Conservation (phyloP, 1,140 invertebrate species). For the Eurosta solidaginis region DNA sequence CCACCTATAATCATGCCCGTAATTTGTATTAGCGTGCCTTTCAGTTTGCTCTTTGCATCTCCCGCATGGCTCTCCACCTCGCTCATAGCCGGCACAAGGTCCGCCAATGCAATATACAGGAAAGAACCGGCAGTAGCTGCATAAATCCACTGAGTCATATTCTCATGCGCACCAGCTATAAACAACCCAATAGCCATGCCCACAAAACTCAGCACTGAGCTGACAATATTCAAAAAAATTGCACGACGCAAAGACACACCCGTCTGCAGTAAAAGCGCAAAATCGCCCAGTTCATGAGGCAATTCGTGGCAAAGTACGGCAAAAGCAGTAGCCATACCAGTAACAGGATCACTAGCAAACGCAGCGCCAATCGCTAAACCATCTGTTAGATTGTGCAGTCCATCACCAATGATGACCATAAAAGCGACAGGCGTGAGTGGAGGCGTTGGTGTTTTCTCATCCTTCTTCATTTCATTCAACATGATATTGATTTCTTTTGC, state of each 20-base stretch:
- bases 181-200: constrained; percentile 75
- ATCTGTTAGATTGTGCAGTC: constrained; percentile 79
- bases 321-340: constrained; percentile 76
- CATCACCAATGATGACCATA: constrained; percentile 82
- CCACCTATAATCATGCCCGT: constrained; percentile 72
- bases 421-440: constrained; percentile 69
- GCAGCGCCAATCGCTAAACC: constrained; percentile 80
- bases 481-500: constrained; percentile 64
- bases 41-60: constrained; percentile 58
- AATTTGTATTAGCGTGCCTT: constrained; percentile 63
- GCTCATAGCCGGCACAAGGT: constrained; percentile 71
- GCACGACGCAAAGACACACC: constrained; percentile 75
- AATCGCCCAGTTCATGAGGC: constrained; percentile 82
- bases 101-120: constrained; percentile 80
- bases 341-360: constrained; percentile 72
- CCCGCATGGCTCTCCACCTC: constrained; percentile 55
- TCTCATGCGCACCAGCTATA: constrained; percentile 70
- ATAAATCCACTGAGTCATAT: constrained; percentile 75
- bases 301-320: constrained; percentile 83
- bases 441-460: constrained; percentile 57
- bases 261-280: constrained; percentile 76
- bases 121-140: constrained; percentile 80
- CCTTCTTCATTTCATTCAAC: constrained; percentile 62
- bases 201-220: constrained; percentile 74
- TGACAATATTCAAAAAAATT: constrained; percentile 74